These are phyloP conservation scores for Ectemnius continuus DNA, from an alignment of 2,888 invertebrate genomes.

Conservation along the genomic window DNA sequence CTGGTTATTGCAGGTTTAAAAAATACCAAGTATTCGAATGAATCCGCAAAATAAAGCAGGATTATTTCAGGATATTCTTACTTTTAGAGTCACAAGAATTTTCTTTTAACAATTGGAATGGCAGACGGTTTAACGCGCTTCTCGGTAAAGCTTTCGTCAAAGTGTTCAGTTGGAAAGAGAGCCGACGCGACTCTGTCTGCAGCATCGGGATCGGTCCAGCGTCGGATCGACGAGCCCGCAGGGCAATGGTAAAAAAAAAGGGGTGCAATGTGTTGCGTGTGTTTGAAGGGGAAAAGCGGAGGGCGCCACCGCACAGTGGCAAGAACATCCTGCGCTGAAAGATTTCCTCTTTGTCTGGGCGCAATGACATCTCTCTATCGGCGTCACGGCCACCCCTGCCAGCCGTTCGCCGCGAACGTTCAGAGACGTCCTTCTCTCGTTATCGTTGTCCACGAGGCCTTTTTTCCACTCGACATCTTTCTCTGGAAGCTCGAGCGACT, in stretches of 20 bases:
- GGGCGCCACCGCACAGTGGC: conserved; percentile 71
- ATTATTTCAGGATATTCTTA: no score
- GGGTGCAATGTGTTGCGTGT: conserved; percentile 23
- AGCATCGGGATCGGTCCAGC: conserved; percentile 1
- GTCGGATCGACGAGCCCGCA: no score
- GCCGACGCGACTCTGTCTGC: no score
- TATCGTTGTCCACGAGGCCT: conserved; percentile 6
- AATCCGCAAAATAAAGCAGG: no score
- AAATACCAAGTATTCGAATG: no score
- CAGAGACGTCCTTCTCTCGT: not conserved
- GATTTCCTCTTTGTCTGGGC: conserved; percentile 45
- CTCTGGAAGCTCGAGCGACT: conserved; percentile 19
- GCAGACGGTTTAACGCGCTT: no score
- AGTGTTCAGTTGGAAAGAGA: no score
- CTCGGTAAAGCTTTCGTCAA: no score
- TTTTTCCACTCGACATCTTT: conserved; percentile 8
- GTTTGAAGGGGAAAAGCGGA: conserved; percentile 47
- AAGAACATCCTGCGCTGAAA: conserved; percentile 39
- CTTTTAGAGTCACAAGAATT: no score
- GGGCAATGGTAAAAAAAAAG: conserved; percentile 32
- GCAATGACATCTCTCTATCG: conserved; percentile 28
- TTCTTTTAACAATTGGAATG: no score
- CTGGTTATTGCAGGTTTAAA: no score
- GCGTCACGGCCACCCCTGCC: conserved; percentile 3
- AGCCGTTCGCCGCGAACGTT: not conserved